Conservation (phyloP, 2,888 invertebrate species). For the Morinoia aosen region DNA sequence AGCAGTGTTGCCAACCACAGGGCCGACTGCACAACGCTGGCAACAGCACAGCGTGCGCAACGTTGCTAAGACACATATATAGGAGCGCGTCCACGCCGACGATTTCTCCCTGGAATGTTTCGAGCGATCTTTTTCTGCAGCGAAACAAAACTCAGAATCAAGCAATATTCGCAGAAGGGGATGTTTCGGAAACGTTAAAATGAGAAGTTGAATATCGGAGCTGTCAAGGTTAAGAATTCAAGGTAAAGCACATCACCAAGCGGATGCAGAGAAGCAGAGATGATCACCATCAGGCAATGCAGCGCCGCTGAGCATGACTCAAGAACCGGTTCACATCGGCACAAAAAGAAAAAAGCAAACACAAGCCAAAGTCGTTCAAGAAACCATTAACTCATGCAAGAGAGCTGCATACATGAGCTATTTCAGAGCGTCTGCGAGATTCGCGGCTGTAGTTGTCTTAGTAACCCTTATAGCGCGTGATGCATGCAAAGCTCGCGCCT, state of each 20-base stretch:
- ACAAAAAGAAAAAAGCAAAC: background rate
- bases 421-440: background rate
- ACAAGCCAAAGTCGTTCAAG: slow-evolving; percentile 27
- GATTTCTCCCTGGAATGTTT: background rate
- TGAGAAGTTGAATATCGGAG: background rate
- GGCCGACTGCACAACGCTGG: background rate
- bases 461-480: background rate
- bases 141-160: background rate
- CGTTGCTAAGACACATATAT: slow-evolving; percentile 31
- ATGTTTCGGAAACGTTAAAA: background rate
- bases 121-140: background rate
- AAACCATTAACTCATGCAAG: slow-evolving; percentile 41
- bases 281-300: slow-evolving; percentile 18
- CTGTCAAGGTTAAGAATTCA: background rate
- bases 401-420: background rate
- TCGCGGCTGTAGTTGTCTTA: background rate
- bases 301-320: slow-evolving; percentile 20
- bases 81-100: background rate
- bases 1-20: slow-evolving; percentile 41
- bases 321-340: slow-evolving; percentile 1
- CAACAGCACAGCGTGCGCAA: background rate
- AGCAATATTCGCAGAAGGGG: background rate
- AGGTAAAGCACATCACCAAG: background rate
- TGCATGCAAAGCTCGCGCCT: background rate
- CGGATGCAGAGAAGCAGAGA: slow-evolving; percentile 22